These are phyloP conservation scores for Lypha dubia DNA, from an alignment of 2,888 invertebrate genomes.

Conservation along the genomic window DNA sequence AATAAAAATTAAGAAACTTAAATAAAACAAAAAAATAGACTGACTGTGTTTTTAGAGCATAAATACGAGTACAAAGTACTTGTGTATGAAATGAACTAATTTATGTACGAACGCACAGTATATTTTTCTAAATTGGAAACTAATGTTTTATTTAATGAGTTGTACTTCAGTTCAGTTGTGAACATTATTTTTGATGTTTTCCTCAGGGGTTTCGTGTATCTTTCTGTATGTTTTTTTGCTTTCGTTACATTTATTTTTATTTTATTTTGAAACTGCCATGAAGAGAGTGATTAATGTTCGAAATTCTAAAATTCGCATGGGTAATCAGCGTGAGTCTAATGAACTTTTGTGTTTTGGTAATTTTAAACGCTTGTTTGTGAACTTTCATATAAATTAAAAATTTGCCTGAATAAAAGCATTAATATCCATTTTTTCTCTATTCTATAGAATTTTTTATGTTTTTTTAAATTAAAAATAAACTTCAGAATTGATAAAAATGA, in stretches of 20 bases:
- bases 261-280: neutral
- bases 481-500: slow-evolving; percentile 20
- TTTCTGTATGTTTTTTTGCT: neutral
- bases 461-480: slow-evolving; percentile 14
- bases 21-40: neutral
- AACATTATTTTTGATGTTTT: neutral
- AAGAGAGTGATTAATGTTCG: slow-evolving; percentile 32
- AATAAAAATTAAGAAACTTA: slow-evolving; percentile 20
- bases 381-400: slow-evolving; percentile 5
- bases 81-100: slow-evolving; percentile 42
- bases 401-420: slow-evolving; percentile 12
- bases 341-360: slow-evolving; percentile 34
- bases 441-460: neutral
- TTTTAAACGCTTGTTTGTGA: neutral
- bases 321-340: slow-evolving; percentile 47
- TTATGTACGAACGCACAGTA: neutral
- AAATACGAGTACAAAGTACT: slow-evolving; percentile 49
- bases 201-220: slow-evolving; percentile 15
- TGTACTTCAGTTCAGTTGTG: slow-evolving; percentile 1
- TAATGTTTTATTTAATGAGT: slow-evolving; percentile 12
- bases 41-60: slow-evolving; percentile 48
- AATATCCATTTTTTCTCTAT: neutral
- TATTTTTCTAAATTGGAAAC: slow-evolving; percentile 14
- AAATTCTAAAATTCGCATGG: slow-evolving; percentile 14
- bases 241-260: neutral